These are phyloP conservation scores for Elysia crispata DNA, from an alignment of 2,888 invertebrate genomes.

Conservation along the genomic window DNA sequence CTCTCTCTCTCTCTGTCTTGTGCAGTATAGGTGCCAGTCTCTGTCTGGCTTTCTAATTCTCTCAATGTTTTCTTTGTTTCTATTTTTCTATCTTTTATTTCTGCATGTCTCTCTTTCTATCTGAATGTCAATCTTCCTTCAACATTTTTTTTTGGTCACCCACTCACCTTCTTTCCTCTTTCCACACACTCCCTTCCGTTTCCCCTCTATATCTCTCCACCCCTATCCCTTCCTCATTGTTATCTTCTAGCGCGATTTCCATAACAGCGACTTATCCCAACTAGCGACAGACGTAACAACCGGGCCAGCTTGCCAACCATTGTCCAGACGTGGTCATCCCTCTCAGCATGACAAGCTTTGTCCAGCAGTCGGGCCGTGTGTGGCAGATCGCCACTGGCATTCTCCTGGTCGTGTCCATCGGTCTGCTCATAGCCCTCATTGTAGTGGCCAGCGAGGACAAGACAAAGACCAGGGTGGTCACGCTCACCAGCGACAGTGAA, in stretches of 20 bases:
- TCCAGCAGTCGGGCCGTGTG: not conserved
- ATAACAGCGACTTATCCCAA: not conserved
- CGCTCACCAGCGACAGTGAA: no score
- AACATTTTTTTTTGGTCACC: not conserved
- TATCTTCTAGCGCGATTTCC: not conserved
- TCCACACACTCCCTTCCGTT: not conserved
- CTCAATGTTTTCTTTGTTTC: no score
- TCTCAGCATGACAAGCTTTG: not conserved
- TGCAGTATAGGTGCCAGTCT: not conserved
- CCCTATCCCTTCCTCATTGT: not conserved
- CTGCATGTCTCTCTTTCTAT: no score
- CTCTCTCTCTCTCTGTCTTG: not conserved
- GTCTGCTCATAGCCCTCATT: constrained; percentile 6
- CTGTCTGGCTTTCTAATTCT: not conserved
- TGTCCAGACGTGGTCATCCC: not conserved
- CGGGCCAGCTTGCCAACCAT: not conserved
- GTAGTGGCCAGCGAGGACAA: not conserved
- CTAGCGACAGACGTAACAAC: not conserved
- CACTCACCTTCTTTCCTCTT: not conserved
- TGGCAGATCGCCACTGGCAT: constrained; percentile 30
- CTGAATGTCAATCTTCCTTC: no score
- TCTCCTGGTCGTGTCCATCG: not conserved
- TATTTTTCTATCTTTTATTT: no score
- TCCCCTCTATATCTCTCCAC: not conserved
- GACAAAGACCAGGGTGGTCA: not conserved